phyloP scores from a whole-genome alignment of 2,113 vertebrate genomes.

The Axis porcinus region DNA sequence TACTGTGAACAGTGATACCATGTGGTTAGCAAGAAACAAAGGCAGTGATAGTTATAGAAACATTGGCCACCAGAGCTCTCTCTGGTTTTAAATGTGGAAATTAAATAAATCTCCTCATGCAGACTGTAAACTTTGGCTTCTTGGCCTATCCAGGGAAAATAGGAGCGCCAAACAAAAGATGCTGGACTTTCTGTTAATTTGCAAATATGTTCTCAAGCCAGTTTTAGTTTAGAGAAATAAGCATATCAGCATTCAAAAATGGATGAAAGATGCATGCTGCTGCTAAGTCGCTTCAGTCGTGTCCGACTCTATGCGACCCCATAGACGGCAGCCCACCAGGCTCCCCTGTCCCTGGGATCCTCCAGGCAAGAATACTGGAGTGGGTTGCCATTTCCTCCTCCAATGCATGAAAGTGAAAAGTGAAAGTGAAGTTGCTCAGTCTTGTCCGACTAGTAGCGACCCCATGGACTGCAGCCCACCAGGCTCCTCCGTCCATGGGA shows the following conservation, averaged over 20 bases:
- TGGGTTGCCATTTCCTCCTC: too few species aligned
- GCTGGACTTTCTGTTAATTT: not conserved
- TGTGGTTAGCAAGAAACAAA: not conserved
- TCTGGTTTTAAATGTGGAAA: not conserved
- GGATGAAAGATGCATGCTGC: not conserved
- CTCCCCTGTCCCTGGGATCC: too few species aligned
- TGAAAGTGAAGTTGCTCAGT: too few species aligned
- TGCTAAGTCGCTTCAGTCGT: too few species aligned
- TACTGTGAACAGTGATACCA: not conserved
- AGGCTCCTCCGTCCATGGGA: too few species aligned
- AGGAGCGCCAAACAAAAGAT: not conserved
- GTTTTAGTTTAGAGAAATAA: not conserved
- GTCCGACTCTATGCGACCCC: too few species aligned
- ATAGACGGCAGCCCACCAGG: too few species aligned
- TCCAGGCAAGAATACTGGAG: too few species aligned
- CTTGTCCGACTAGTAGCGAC: too few species aligned
- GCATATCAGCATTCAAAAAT: not conserved
- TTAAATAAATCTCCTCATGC: not conserved
- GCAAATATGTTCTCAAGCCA: not conserved
- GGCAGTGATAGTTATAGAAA: not conserved
- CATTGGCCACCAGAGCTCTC: not conserved
- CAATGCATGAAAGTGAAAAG: too few species aligned
- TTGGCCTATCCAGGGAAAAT: not conserved
- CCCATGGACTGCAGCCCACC: too few species aligned
- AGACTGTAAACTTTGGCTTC: not conserved